phyloP scores from a whole-genome alignment of 2,888 invertebrate genomes.

The Octodonta nipae region DNA sequence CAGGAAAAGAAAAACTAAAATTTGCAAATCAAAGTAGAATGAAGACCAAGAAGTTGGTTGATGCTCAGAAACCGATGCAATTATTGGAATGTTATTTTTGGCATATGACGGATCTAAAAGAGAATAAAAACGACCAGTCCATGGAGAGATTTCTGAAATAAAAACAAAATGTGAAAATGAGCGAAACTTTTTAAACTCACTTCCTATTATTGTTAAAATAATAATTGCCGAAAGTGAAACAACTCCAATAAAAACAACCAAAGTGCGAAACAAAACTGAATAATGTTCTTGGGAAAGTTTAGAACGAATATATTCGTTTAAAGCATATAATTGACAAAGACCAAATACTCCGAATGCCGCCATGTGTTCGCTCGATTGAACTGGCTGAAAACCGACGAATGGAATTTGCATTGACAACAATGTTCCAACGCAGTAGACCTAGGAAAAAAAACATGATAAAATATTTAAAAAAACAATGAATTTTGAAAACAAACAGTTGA shows the following conservation, averaged over 20 bases:
- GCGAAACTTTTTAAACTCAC: too few species aligned
- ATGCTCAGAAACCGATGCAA: slow-evolving; percentile 94
- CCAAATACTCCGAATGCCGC: slow-evolving; percentile 96
- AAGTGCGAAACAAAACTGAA: slow-evolving; percentile 63
- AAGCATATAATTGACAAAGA: slow-evolving; percentile 84
- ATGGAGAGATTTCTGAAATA: slow-evolving; percentile 95
- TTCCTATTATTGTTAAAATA: slow-evolving; percentile 68
- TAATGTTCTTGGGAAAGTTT: slow-evolving; percentile 75
- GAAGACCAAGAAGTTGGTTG: slow-evolving; percentile 98
- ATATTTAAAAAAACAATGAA: too few species aligned
- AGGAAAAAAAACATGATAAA: too few species aligned
- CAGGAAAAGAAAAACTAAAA: slow-evolving; percentile 93
- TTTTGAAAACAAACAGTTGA: slow-evolving; percentile 84
- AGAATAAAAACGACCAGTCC: slow-evolving; percentile 96
- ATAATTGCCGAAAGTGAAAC: slow-evolving; percentile 52
- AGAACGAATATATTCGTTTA: slow-evolving; percentile 80
- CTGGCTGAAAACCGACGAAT: slow-evolving; percentile 83
- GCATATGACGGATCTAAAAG: slow-evolving; percentile 92
- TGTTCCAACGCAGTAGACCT: slow-evolving; percentile 89
- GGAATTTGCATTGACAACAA: slow-evolving; percentile 94
- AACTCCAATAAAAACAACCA: slow-evolving; percentile 56
- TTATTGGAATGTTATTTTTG: slow-evolving; percentile 96
- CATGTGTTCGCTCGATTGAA: slow-evolving; percentile 97
- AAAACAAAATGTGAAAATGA: too few species aligned
- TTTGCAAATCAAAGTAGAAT: slow-evolving; percentile 94